A percentile compares a stretch with the other conserved stretches of the same genome.
Evolutionary conservation across 2,113 vertebrate species (phyloP).

Genomic region (Amazona guildingii): DNA sequence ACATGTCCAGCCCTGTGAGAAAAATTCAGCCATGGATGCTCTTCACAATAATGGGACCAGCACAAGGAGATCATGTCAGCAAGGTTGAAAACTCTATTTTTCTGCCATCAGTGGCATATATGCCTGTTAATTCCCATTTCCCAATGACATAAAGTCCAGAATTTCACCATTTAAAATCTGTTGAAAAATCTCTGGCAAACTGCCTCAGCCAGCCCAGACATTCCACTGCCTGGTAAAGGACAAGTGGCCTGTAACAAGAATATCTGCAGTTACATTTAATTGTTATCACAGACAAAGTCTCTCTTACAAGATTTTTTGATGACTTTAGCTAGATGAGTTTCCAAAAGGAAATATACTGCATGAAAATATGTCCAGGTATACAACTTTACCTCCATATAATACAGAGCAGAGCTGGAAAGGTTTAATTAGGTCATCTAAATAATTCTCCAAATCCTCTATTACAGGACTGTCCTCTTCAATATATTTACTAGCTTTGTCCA

Average conservation of each 20-base stretch:
- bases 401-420: background rate
- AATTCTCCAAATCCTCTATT: background rate
- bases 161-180: background rate
- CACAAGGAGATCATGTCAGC: background rate
- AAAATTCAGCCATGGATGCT: background rate
- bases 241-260: background rate
- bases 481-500: background rate
- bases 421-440: conserved; percentile 1
- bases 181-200: background rate
- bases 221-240: background rate
- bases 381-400: background rate
- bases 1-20: background rate
- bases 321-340: background rate
- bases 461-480: conserved; percentile 6
- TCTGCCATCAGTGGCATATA: background rate
- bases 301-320: background rate
- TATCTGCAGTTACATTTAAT: background rate
- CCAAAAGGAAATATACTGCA: background rate
- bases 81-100: background rate
- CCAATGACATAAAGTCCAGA: background rate
- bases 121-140: background rate
- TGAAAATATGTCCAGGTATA: background rate
- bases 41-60: background rate
- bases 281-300: background rate
- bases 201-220: background rate